A percentile compares a stretch with the other conserved stretches of the same genome.
These are phyloP conservation scores for Gisinianus flammeolus DNA, from an alignment of 2,888 invertebrate genomes.

Conservation along the genomic window DNA sequence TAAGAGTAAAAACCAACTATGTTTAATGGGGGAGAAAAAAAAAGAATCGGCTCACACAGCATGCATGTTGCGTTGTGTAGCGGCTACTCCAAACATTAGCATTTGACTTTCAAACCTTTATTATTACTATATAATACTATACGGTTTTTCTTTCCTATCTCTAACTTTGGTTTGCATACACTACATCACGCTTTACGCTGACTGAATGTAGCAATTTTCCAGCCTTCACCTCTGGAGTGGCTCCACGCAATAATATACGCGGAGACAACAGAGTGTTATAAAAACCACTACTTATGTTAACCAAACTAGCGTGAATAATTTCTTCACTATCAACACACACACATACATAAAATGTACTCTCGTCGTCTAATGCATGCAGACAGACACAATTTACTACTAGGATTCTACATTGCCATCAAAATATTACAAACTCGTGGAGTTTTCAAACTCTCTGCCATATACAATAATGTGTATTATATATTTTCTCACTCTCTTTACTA, in stretches of 20 bases:
- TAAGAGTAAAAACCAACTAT: conserved; percentile 8
- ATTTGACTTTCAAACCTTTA: conserved; percentile 7
- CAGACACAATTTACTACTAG: conserved; percentile 14
- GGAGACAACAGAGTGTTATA: conserved; percentile 36
- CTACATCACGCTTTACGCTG: neutral
- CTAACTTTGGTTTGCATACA: neutral
- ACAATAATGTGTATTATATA: neutral
- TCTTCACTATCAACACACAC: conserved; percentile 38
- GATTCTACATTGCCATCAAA: conserved; percentile 25
- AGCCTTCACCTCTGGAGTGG: conserved; percentile 32
- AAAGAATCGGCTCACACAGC: conserved; percentile 12
- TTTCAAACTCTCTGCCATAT: conserved; percentile 3
- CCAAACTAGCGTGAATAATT: conserved; percentile 49
- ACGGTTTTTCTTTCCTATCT: neutral
- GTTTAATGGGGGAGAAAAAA: conserved; percentile 4
- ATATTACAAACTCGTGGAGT: conserved; percentile 14
- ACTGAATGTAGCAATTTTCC: conserved; percentile 35
- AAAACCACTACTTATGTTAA: conserved; percentile 37
- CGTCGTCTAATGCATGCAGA: conserved; percentile 18
- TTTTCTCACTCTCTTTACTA: neutral
- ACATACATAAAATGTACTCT: neutral
- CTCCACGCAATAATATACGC: conserved; percentile 31
- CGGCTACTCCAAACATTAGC: conserved; percentile 15
- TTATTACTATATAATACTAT: neutral
- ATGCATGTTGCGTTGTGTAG: conserved; percentile 5